A percentile compares a stretch with the other conserved stretches of the same genome.
These are phyloP conservation scores for Vombatus ursinus DNA, from an alignment of 2,113 vertebrate species.

Conservation along the genomic window DNA sequence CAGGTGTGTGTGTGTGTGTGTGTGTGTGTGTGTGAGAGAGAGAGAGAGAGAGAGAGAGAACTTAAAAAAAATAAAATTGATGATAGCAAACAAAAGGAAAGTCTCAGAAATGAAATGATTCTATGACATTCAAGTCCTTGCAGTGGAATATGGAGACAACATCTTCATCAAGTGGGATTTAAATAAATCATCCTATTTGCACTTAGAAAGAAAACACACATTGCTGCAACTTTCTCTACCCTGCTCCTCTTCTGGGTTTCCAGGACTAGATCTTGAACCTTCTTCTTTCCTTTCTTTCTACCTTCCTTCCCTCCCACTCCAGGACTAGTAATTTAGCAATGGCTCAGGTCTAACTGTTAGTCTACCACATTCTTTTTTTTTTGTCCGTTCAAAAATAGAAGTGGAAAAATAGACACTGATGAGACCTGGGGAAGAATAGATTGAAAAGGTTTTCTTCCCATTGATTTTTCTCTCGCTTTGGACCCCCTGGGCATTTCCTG, in stretches of 20 bases:
- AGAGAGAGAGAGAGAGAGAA: too few relatives aligned
- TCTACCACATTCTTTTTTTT: neutral
- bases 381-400: neutral
- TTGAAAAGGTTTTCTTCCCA: neutral
- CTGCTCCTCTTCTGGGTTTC: neutral
- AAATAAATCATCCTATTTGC: neutral
- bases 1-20: too few relatives aligned
- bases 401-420: neutral
- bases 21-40: too few relatives aligned
- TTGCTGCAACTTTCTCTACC: neutral
- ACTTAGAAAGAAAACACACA: neutral
- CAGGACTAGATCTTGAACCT: neutral
- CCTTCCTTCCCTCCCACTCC: fast-evolving
- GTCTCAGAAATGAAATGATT: neutral
- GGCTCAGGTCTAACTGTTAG: fast-evolving
- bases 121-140: neutral
- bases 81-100: neutral
- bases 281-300: neutral
- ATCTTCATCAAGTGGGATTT: neutral
- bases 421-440: neutral
- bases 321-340: neutral
- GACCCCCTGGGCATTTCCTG: fast-evolving
- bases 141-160: neutral
- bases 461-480: neutral
- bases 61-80: neutral